Conservation (phyloP, 2,797 vertebrate genomes). For the Enteromius trimaculatus region DNA sequence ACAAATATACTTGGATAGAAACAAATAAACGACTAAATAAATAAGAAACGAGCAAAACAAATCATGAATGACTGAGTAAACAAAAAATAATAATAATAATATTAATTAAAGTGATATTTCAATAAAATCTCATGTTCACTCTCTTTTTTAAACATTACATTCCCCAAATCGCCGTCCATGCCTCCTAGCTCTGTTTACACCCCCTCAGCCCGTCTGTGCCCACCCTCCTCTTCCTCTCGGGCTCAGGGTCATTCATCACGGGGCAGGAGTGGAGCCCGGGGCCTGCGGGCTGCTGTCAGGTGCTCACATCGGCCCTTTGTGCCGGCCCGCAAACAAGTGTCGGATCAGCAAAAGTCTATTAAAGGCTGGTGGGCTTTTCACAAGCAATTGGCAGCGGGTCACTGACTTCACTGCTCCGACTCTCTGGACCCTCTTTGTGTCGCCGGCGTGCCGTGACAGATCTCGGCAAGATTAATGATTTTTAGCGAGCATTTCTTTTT, state of each 20-base stretch:
- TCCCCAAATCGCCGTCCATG: not conserved
- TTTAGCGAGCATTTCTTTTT: constrained; percentile 78
- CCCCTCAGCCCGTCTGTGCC: constrained; percentile 67
- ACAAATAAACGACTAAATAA: not conserved
- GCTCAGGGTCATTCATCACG: constrained; percentile 98
- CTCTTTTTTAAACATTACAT: constrained; percentile 7
- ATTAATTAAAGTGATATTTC: not conserved
- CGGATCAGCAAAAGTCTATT: constrained; percentile 99
- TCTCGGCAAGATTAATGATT: constrained; percentile 99
- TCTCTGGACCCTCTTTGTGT: constrained; percentile 89
- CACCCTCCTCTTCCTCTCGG: constrained; percentile 68
- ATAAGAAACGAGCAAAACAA: not conserved
- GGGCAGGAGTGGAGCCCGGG: constrained; percentile 90
- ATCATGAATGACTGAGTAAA: too few relatives aligned
- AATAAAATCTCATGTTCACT: not conserved
- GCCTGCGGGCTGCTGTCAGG: constrained; percentile 95
- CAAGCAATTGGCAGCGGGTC: constrained; percentile 99
- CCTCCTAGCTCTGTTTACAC: constrained; percentile 4
- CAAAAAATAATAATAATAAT: not conserved
- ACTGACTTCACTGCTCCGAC: constrained; percentile 93
- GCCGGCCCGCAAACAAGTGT: constrained; percentile 99
- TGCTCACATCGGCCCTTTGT: constrained; percentile 98
- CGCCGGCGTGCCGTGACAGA: constrained; percentile 89
- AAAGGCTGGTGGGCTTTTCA: constrained; percentile 99
- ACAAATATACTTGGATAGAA: not conserved